Base-by-base conservation (phyloP, 2,113 vertebrate species). In the Neopipo cinnamomea region DNA sequence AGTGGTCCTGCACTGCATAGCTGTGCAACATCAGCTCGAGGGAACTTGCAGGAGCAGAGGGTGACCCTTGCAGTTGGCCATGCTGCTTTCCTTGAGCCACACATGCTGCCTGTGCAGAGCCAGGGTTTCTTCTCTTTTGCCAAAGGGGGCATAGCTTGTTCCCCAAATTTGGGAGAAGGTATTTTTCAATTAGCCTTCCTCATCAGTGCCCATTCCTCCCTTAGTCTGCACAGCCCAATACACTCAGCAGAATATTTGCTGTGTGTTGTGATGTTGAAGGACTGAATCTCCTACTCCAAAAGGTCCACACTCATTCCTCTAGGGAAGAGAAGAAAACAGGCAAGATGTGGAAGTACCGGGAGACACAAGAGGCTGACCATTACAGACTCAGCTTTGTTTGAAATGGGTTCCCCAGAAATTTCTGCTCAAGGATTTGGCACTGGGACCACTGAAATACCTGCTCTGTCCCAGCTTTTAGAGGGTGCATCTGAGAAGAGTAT, bases 11-110 rank as follows among this genome's bases (percentile, higher is more conserved):
- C 24, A 2, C 0, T 6, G 53, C 58, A 47, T 31, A 21, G 46
- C 20, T 12, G 0, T 0, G 4, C 31, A 68, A n/a, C 53, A 19
- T 30, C 47, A 25, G 63, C 44, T n/a, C 0, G 0, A 25, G 23
- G 39, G 17, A 22, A 68, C 70, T 66, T 56, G 50, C 28, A 11
- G 52, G 39, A 62, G 27, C 1, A 3, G 17, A 41, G 27, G 13
- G 23, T n/a, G 33, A 21, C 49, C 52, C 39, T 24, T 28, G 35
- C 25, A 44, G 25, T 0, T 11, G 47, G 14, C 59, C 37, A 31
- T 0, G 0, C 46, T 41, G 25, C 31, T 65, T 27, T 46, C 35
- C 37, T 81, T 18, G 52, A 21, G 39, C 24, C 16, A 5, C 11
- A 1, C 1, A 0, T 17, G 15, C 24, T 11, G 6, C 24, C 30